These are phyloP conservation scores for Enhydra lutris DNA, from an alignment of 2,113 vertebrate genomes.

Conservation along the genomic window DNA sequence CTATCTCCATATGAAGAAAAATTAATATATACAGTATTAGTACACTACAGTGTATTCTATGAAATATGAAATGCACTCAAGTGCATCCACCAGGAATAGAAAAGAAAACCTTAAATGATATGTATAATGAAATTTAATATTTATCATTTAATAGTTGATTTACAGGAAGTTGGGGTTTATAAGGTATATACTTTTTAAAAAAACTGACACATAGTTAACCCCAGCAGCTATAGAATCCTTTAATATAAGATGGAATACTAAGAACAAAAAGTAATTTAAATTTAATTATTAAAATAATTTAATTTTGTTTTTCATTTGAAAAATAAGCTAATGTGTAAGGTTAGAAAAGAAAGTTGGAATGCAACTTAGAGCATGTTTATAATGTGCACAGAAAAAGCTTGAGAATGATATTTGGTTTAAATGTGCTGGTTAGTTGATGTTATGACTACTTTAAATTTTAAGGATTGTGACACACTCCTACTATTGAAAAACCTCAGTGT, in stretches of 20 bases:
- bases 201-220: slow-evolving; percentile 82
- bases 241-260: slow-evolving; percentile 87
- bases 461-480: slow-evolving; percentile 92
- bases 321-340: slow-evolving; percentile 87
- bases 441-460: slow-evolving; percentile 89
- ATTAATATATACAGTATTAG: slow-evolving; percentile 87
- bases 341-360: slow-evolving; percentile 92
- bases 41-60: slow-evolving; percentile 82
- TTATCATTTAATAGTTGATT: slow-evolving; percentile 86
- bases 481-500: slow-evolving; percentile 88
- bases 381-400: slow-evolving; percentile 94
- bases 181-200: slow-evolving; percentile 80
- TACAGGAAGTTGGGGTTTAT: slow-evolving; percentile 86
- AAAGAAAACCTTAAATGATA: slow-evolving; percentile 80
- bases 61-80: slow-evolving; percentile 79
- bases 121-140: slow-evolving; percentile 86
- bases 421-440: slow-evolving; percentile 89
- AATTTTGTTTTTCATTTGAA: slow-evolving; percentile 85
- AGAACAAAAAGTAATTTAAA: slow-evolving; percentile 86
- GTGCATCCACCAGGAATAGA: slow-evolving; percentile 82
- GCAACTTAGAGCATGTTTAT: slow-evolving; percentile 95
- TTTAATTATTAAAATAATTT: slow-evolving; percentile 85
- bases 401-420: slow-evolving; percentile 90
- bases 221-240: slow-evolving; percentile 82
- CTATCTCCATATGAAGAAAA: slow-evolving; percentile 79